Evolutionary conservation across 2,888 invertebrate species (phyloP).

Genomic region (Mycalesis mineus): DNA sequence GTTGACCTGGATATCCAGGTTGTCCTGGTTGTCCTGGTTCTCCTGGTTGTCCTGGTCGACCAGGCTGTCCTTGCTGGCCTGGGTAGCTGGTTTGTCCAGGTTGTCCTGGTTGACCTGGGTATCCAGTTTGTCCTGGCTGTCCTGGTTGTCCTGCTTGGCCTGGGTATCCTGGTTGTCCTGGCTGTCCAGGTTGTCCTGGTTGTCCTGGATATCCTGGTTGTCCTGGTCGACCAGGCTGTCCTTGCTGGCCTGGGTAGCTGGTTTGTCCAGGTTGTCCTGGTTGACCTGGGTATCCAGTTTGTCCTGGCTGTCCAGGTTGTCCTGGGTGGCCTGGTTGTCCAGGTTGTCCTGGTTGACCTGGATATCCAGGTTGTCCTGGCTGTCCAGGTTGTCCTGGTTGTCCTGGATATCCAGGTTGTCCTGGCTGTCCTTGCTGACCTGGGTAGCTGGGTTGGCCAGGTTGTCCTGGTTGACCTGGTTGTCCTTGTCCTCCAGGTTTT

Average conservation of each 20-base stretch:
- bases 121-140: conserved; percentile 43
- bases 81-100: conserved; percentile 27
- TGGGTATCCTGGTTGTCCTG: conserved; percentile 18
- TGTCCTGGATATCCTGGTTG: conserved; percentile 23
- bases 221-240: conserved; percentile 24
- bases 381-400: conserved; percentile 35
- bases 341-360: conserved; percentile 39
- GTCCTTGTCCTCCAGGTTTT: conserved; percentile 20
- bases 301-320: conserved; percentile 15
- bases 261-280: conserved; percentile 30
- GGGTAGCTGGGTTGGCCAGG: conserved; percentile 57
- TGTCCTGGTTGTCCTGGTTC: conserved; percentile 28
- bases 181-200: conserved; percentile 21
- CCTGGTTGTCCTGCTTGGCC: conserved; percentile 30
- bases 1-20: conserved; percentile 21
- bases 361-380: conserved; percentile 27
- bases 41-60: conserved; percentile 28
- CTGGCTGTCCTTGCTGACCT: conserved; percentile 42
- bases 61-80: conserved; percentile 31
- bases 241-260: conserved; percentile 27
- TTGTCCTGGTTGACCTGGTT: conserved; percentile 30
- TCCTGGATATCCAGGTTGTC: conserved; percentile 37
- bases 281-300: conserved; percentile 26
- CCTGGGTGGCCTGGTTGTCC: conserved; percentile 38
- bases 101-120: conserved; percentile 23